Percentiles rank a stretch among this genome's conserved stretches.
Evolutionary conservation across 2,797 vertebrate genomes (phyloP).

Genomic region (Phoebastria nigripes): DNA sequence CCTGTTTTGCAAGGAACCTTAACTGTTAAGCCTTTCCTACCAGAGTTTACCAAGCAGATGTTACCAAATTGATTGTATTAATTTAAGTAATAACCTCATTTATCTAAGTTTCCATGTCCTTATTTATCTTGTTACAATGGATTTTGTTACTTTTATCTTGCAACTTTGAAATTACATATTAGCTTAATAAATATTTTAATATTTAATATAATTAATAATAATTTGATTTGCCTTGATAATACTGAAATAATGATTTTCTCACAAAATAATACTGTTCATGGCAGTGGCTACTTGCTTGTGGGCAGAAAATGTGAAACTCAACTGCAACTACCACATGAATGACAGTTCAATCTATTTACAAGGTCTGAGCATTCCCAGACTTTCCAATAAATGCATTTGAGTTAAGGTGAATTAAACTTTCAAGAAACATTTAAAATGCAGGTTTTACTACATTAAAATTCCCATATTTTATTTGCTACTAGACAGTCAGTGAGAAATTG

Average conservation of each 20-base stretch:
- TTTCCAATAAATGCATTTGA: neutral
- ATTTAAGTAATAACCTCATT: neutral
- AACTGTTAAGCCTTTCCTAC: neutral
- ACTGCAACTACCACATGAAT: neutral
- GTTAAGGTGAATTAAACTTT: neutral
- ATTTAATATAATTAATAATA: neutral
- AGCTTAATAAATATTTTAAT: neutral
- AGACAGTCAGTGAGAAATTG: neutral
- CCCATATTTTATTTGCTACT: neutral
- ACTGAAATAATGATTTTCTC: neutral
- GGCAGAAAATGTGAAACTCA: neutral
- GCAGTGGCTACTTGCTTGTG: neutral
- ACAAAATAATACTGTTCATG: neutral
- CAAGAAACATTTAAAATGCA: neutral
- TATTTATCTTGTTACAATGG: neutral
- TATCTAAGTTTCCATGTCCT: neutral
- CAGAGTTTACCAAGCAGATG: neutral
- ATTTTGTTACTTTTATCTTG: neutral
- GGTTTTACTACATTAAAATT: neutral
- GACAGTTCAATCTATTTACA: neutral
- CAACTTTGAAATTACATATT: neutral
- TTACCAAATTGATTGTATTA: neutral
- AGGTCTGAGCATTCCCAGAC: neutral
- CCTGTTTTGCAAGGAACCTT: neutral
- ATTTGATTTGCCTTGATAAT: neutral